Conservation (phyloP, 2,113 vertebrate genomes). For the Phaethon lepturus region DNA sequence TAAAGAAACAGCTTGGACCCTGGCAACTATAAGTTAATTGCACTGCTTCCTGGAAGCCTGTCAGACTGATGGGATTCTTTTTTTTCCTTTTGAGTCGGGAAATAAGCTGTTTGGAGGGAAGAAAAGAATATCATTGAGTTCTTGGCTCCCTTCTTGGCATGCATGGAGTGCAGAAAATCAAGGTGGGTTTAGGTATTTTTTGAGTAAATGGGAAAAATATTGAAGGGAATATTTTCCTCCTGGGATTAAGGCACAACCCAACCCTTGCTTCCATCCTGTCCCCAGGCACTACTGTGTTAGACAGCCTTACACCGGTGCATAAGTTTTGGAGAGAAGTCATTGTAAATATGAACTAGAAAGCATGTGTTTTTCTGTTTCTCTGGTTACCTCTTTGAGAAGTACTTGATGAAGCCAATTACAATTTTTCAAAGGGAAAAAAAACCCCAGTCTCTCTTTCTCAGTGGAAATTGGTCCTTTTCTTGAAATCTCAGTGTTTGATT, state of each 20-base stretch:
- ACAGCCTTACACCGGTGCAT: not conserved
- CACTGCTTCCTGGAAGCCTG: conserved; percentile 11
- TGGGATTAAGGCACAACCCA: not conserved
- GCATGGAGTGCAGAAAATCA: not conserved
- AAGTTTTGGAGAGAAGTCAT: not conserved
- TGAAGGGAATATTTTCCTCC: not conserved
- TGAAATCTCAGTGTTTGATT: not conserved
- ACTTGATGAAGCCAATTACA: not conserved
- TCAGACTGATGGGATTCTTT: not conserved
- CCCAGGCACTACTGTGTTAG: not conserved
- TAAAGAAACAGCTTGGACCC: conserved; percentile 3
- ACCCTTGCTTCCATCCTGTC: not conserved
- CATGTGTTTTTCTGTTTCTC: not conserved
- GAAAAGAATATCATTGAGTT: not conserved
- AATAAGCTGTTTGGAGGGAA: not conserved
- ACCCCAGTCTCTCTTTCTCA: not conserved
- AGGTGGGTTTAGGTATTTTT: not conserved
- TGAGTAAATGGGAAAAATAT: conserved; percentile 17
- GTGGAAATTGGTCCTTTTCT: not conserved
- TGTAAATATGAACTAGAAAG: not conserved
- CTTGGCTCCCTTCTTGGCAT: conserved; percentile 21
- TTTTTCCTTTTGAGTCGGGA: not conserved
- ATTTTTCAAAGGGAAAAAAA: not conserved
- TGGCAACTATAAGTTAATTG: not conserved
- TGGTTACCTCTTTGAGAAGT: not conserved